phyloP scores from a whole-genome alignment of 2,797 vertebrate genomes.

The Podarcis lilfordi region DNA sequence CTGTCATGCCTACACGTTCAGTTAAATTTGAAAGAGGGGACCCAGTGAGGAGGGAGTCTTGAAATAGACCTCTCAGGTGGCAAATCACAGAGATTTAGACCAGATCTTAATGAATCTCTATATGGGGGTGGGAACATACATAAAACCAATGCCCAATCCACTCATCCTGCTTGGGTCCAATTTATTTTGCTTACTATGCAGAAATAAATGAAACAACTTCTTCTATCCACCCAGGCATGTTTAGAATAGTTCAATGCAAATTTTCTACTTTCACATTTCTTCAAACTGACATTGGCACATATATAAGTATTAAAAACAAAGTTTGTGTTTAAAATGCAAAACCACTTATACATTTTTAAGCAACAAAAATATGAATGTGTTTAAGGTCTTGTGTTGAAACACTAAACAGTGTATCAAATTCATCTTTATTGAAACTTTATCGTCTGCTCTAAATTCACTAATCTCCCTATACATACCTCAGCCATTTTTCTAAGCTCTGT shows the following conservation, averaged over 20 bases:
- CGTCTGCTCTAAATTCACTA: slow-evolving; percentile 12
- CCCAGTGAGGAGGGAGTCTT: neutral
- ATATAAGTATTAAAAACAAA: slow-evolving; percentile 15
- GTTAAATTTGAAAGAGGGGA: neutral
- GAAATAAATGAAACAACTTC: neutral
- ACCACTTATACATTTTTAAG: slow-evolving; percentile 38
- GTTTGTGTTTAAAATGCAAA: slow-evolving; percentile 58
- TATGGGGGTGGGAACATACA: neutral
- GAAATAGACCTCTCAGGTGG: neutral
- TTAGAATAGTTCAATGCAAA: neutral
- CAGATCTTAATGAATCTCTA: neutral
- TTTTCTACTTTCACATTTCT: neutral
- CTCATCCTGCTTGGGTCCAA: neutral
- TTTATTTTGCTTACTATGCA: neutral
- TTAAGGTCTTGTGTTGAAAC: too few species aligned
- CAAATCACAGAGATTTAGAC: neutral
- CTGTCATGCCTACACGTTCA: neutral
- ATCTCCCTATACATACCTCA: neutral
- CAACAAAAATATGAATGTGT: slow-evolving; percentile 36
- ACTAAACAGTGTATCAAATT: slow-evolving; percentile 25
- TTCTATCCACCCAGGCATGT: neutral
- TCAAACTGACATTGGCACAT: neutral
- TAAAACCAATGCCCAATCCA: neutral
- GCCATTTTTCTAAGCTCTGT: neutral
- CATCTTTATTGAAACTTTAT: slow-evolving; percentile 42